A percentile compares a stretch with the other conserved stretches of the same genome.
Conservation (phyloP, 2,797 vertebrate species). For the Sternarchorhynchus goeldii region DNA sequence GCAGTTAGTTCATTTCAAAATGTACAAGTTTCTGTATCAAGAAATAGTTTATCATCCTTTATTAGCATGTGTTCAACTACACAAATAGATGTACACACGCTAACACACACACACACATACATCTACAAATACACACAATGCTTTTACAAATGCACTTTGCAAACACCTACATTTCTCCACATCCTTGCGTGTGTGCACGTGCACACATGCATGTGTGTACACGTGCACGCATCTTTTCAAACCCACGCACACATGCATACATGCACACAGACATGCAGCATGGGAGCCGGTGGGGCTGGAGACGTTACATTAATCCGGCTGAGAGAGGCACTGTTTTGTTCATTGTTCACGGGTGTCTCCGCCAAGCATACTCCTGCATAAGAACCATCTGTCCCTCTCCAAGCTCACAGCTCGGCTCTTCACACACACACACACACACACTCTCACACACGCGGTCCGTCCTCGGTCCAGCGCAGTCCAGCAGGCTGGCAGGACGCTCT, state of each 20-base stretch:
- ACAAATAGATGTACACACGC: no score
- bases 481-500: not conserved
- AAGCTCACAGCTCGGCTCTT: conserved; percentile 9
- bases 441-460: not conserved
- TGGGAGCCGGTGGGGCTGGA: conserved; percentile 17
- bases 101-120: conserved; percentile 20
- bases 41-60: not conserved
- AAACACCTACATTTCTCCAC: no score
- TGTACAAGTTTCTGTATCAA: not conserved
- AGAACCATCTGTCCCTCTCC: conserved; percentile 48
- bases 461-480: conserved; percentile 13
- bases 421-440: not conserved
- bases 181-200: no score
- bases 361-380: conserved; percentile 38
- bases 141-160: no score
- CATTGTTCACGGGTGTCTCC: conserved; percentile 46
- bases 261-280: not conserved
- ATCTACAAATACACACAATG: not conserved
- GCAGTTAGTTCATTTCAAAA: not conserved
- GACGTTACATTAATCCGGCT: conserved; percentile 45
- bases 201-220: no score
- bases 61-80: no score
- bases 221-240: no score
- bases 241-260: no score
- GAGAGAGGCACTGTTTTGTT: conserved; percentile 36